Conservation (phyloP, 2,888 invertebrate species). For the Eurytoma adleriae region DNA sequence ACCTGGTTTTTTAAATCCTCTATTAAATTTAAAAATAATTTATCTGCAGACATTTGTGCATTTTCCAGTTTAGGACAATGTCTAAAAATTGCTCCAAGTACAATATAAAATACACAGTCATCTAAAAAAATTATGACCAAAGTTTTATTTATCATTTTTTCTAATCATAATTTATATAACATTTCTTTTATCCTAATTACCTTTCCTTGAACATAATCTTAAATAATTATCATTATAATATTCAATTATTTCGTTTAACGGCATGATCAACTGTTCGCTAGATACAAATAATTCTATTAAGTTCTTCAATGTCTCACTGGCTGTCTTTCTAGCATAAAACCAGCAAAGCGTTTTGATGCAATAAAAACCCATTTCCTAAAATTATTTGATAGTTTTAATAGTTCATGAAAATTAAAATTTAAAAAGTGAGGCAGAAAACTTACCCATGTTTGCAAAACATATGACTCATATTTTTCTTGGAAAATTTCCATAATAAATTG, state of each 20-base stretch:
- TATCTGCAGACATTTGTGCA: conserved; percentile 19
- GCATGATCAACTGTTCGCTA: conserved; percentile 32
- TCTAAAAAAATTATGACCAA: conserved; percentile 57
- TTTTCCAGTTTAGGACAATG: conserved; percentile 53
- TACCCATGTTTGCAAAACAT: conserved; percentile 62
- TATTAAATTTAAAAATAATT: conserved; percentile 53
- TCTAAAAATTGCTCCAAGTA: conserved; percentile 62
- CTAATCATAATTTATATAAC: background rate
- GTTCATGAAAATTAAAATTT: conserved; percentile 16
- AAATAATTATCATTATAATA: conserved; percentile 34
- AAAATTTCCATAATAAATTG: conserved; percentile 64
- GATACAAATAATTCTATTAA: conserved; percentile 62
- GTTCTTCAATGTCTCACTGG: conserved; percentile 60
- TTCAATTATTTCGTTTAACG: conserved; percentile 59
- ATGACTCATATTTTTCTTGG: conserved; percentile 59
- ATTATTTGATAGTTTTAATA: conserved; percentile 3
- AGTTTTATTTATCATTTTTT: background rate
- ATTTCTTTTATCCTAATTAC: conserved; percentile 1
- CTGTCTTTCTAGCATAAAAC: conserved; percentile 60
- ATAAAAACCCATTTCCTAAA: conserved; percentile 63
- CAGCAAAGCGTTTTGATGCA: conserved; percentile 59
- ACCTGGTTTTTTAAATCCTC: conserved; percentile 59
- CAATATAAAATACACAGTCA: conserved; percentile 58
- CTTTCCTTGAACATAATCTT: conserved; percentile 31
- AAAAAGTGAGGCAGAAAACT: conserved; percentile 10